These are phyloP conservation scores for Myrmecophaga tridactyla DNA, from an alignment of 2,113 vertebrate species.

Conservation along the genomic window DNA sequence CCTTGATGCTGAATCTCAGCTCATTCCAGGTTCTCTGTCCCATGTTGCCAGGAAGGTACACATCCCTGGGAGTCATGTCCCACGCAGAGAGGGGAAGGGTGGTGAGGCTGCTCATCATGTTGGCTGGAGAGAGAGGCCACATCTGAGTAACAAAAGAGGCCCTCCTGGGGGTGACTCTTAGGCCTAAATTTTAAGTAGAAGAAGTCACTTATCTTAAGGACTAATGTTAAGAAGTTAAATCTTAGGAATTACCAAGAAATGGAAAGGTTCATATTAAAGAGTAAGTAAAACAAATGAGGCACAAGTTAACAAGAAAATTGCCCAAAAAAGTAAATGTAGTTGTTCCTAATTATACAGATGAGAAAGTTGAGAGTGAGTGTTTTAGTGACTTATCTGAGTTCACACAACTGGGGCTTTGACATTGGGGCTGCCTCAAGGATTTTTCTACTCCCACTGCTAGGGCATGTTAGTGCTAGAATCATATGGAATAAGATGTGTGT, in stretches of 20 bases:
- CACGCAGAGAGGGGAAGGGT: too few species aligned
- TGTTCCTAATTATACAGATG: background rate
- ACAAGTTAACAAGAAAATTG: slow-evolving; percentile 69
- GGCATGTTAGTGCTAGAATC: background rate
- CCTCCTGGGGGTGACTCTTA: too few species aligned
- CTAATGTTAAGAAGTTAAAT: slow-evolving; percentile 21
- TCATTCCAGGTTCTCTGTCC: too few species aligned
- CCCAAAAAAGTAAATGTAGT: slow-evolving; percentile 28
- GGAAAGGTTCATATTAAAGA: slow-evolving; percentile 42
- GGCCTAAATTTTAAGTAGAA: too few species aligned
- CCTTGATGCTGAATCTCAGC: too few species aligned
- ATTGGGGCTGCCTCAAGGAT: background rate
- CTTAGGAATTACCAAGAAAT: background rate
- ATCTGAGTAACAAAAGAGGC: too few species aligned
- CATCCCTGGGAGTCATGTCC: too few species aligned
- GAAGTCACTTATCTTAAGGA: slow-evolving; percentile 7
- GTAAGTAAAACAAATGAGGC: slow-evolving; percentile 64
- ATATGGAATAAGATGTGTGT: background rate
- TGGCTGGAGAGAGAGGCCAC: too few species aligned
- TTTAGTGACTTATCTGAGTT: background rate
- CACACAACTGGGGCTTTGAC: background rate
- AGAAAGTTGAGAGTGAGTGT: background rate
- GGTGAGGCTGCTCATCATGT: too few species aligned
- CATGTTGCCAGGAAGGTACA: too few species aligned
- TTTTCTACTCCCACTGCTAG: background rate